Evolutionary conservation across 2,797 vertebrate genomes (phyloP).

Genomic region (Myotis pilosus): DNA sequence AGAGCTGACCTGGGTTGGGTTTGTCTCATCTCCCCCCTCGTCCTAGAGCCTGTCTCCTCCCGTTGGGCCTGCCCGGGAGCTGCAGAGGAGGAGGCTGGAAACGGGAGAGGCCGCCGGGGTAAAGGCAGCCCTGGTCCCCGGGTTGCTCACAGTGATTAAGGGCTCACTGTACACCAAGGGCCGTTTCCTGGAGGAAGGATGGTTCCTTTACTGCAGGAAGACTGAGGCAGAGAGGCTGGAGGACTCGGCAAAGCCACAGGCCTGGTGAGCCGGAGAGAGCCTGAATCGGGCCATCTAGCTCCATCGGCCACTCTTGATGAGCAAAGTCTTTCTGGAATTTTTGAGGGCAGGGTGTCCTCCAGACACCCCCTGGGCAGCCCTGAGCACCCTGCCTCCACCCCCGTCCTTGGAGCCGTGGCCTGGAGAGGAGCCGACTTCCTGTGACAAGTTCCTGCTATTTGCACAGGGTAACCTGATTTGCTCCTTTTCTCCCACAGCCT

Average conservation of each 20-base stretch:
- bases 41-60: not conserved
- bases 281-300: not conserved
- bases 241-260: not conserved
- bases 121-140: not conserved
- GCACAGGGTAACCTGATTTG: not conserved
- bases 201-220: not conserved
- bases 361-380: not conserved
- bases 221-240: not conserved
- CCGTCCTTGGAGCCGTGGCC: not conserved
- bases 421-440: not conserved
- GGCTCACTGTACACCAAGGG: not conserved
- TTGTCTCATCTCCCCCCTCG: not conserved
- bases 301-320: not conserved
- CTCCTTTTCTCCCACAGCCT: not conserved
- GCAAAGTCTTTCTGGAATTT: not conserved
- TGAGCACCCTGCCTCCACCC: not conserved
- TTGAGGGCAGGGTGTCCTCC: accelerated
- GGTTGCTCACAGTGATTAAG: not conserved
- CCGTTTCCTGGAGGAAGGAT: not conserved
- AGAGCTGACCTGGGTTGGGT: not conserved
- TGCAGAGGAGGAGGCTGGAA: not conserved
- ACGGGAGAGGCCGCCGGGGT: not conserved
- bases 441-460: not conserved
- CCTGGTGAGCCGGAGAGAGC: not conserved
- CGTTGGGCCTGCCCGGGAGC: not conserved